These are phyloP conservation scores for Drosophila ambigua DNA, from an alignment of 1,140 invertebrate species.

Conservation along the genomic window DNA sequence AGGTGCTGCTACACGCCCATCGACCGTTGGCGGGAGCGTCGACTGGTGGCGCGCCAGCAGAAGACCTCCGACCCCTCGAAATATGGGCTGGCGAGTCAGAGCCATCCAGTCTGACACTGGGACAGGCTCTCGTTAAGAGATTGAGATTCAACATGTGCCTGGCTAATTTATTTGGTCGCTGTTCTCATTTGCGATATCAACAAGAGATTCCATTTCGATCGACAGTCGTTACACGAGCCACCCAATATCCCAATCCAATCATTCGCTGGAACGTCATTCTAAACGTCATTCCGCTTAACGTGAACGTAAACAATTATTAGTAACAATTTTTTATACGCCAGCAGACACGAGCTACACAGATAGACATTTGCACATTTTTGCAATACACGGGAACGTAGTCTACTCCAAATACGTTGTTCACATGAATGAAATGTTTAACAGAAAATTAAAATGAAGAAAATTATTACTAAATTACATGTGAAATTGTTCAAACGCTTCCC, in stretches of 20 bases:
- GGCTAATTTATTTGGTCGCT: constrained; percentile 53
- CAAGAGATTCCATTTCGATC: constrained; percentile 80
- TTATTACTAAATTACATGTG: too few relatives aligned
- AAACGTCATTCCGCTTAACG: constrained; percentile 44
- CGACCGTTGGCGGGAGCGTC: constrained; percentile 79
- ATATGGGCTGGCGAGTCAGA: constrained; percentile 27
- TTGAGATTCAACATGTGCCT: constrained; percentile 56
- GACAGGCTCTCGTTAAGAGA: constrained; percentile 20
- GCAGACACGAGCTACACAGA: constrained; percentile 19
- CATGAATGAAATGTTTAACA: constrained; percentile 15
- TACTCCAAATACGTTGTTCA: constrained; percentile 12
- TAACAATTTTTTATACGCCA: constrained; percentile 67
- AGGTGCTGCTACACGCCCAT: constrained; percentile 82
- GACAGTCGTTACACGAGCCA: constrained; percentile 60
- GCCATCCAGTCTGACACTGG: constrained; percentile 73
- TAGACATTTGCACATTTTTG: constrained; percentile 65
- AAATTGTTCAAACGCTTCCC: too few relatives aligned
- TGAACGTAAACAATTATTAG: constrained; percentile 36
- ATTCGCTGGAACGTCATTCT: constrained; percentile 29
- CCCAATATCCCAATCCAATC: constrained; percentile 17
- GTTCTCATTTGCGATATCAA: constrained; percentile 84
- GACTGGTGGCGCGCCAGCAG: constrained; percentile 41
- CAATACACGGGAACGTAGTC: constrained; percentile 63
- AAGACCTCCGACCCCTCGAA: constrained; percentile 43
- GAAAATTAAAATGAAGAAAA: constrained; percentile 9